phyloP scores from a whole-genome alignment of 2,888 invertebrate species.

The Liopterus haemorrhoidalis region DNA sequence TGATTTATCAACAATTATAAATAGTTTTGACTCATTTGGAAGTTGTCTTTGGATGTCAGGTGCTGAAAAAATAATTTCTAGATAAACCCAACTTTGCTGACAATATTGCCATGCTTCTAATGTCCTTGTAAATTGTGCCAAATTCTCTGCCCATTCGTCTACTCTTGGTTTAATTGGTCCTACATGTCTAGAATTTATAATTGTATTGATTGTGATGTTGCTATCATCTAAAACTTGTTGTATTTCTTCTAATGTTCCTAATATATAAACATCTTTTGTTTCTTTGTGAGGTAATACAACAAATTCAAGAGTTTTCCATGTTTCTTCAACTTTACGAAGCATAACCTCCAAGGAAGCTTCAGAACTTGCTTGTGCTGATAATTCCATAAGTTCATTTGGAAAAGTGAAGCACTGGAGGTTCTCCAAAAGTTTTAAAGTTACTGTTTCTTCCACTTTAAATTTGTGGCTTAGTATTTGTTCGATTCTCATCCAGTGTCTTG shows the following conservation, averaged over 20 bases:
- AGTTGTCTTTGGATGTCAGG: conserved; percentile 91
- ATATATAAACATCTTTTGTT: conserved; percentile 72
- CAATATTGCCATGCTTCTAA: conserved; percentile 85
- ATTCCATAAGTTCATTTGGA: conserved; percentile 70
- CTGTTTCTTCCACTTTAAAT: conserved; percentile 60
- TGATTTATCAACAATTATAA: conserved; percentile 78
- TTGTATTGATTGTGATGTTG: conserved; percentile 79
- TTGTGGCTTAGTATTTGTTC: conserved; percentile 68
- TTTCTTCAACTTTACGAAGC: conserved; percentile 68
- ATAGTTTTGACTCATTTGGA: conserved; percentile 83
- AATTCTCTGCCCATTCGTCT: conserved; percentile 71
- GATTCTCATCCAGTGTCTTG: conserved; percentile 79
- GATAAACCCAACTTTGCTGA: conserved; percentile 89
- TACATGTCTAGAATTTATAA: conserved; percentile 78
- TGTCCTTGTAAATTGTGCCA: conserved; percentile 77
- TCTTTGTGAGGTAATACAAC: conserved; percentile 73
- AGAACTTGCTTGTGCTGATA: conserved; percentile 82
- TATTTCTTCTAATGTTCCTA: conserved; percentile 80
- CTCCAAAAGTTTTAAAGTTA: conserved; percentile 64
- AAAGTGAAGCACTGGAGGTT: conserved; percentile 69
- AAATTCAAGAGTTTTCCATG: conserved; percentile 77
- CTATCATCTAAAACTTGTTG: conserved; percentile 78
- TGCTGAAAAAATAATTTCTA: conserved; percentile 91
- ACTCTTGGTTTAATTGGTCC: conserved; percentile 77
- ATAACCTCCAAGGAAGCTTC: conserved; percentile 76